phyloP scores from a whole-genome alignment of 2,113 vertebrate genomes.

The Apteryx mantelli region DNA sequence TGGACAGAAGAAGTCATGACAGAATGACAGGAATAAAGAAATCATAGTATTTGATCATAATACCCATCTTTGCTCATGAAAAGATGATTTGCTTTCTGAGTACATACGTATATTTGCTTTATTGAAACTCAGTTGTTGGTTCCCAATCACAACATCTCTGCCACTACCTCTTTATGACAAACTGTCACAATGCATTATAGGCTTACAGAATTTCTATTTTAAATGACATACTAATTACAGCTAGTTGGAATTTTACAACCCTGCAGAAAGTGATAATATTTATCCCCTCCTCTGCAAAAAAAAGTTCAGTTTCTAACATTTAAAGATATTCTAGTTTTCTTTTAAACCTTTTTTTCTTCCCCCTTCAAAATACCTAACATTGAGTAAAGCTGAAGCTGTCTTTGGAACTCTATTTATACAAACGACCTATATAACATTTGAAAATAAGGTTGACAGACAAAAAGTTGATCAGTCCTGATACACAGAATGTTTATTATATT shows the following conservation, averaged over 20 bases:
- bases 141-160: neutral
- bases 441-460: neutral
- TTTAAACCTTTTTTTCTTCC: neutral
- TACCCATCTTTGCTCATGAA: neutral
- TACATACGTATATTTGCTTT: neutral
- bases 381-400: neutral
- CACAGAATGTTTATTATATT: no score
- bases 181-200: neutral
- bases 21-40: neutral
- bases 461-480: neutral
- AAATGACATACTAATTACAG: neutral
- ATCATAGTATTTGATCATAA: neutral
- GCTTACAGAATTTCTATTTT: neutral
- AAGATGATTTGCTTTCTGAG: rapidly evolving
- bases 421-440: neutral
- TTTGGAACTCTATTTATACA: neutral
- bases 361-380: neutral
- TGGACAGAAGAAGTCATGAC: neutral
- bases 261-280: neutral
- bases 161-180: neutral
- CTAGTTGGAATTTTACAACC: neutral
- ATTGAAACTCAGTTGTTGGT: neutral
- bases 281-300: neutral
- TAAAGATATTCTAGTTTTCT: neutral
- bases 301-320: neutral